A percentile compares a stretch with the other conserved stretches of the same genome.
Conservation (phyloP, 2,113 vertebrate species). For the Pygoscelis antarcticus region DNA sequence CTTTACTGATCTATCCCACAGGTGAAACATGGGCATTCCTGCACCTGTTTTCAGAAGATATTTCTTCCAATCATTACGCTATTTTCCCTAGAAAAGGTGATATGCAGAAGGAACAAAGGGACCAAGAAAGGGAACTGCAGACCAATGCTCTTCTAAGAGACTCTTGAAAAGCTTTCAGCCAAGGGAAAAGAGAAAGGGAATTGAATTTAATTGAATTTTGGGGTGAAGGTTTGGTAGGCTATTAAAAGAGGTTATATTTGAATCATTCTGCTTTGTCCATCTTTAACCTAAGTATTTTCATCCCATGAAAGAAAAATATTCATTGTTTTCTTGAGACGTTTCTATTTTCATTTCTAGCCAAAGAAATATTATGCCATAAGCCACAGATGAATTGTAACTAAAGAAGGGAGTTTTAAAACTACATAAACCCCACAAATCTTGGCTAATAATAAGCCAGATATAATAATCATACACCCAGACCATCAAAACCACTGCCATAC, state of each 20-base stretch:
- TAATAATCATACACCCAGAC: not conserved
- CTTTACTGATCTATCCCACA: not conserved
- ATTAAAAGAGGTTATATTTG: not conserved
- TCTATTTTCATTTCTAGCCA: not conserved
- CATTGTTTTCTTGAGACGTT: conserved; percentile 3
- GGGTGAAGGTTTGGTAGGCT: not conserved
- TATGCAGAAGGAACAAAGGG: not conserved
- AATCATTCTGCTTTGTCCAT: not conserved
- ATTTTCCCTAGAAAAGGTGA: not conserved
- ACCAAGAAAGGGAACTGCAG: not conserved
- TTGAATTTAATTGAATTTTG: not conserved
- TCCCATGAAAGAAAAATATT: not conserved
- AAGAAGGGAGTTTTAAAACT: not conserved
- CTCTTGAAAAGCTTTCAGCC: not conserved
- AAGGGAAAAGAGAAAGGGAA: not conserved
- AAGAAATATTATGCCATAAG: not conserved
- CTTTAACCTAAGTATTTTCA: not conserved
- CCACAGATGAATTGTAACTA: not conserved
- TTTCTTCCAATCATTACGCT: not conserved
- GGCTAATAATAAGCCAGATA: not conserved
- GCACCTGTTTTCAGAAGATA: not conserved
- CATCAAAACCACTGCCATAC: not conserved
- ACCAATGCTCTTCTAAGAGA: not conserved
- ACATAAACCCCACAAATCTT: not conserved
- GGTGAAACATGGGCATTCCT: not conserved